Percentiles rank a stretch among this genome's conserved stretches.
These are phyloP conservation scores for Macropus fuliginosus DNA, from an alignment of 2,797 vertebrate genomes.

Conservation along the genomic window DNA sequence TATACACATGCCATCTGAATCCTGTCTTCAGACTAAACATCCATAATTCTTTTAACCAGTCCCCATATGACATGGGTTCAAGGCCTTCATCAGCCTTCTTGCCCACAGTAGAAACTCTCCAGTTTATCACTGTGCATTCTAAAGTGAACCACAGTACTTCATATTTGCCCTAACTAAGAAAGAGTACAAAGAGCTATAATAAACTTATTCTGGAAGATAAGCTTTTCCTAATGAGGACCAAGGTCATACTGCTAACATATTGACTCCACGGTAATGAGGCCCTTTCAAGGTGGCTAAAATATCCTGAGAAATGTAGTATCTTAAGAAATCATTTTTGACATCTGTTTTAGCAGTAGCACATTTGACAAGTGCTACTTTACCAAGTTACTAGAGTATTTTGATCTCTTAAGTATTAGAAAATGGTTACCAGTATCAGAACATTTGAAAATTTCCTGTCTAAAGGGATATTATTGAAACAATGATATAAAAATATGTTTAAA, in stretches of 20 bases:
- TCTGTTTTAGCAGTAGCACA: no score
- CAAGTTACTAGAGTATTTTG: constrained; percentile 46
- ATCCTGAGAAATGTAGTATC: constrained; percentile 28
- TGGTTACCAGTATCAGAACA: constrained; percentile 46
- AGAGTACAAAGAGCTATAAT: not conserved
- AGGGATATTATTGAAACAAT: not conserved
- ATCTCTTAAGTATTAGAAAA: constrained; percentile 22
- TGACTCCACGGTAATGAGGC: constrained; percentile 6
- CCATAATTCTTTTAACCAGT: not conserved
- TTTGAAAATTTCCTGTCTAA: constrained; percentile 51
- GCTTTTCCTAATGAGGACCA: not conserved
- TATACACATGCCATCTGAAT: not conserved
- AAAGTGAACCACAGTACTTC: not conserved
- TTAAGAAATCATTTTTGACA: constrained; percentile 51
- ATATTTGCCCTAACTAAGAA: not conserved
- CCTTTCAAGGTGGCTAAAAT: not conserved
- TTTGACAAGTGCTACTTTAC: constrained; percentile 41
- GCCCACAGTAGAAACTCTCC: not conserved
- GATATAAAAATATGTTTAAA: constrained; percentile 47
- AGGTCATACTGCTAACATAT: not conserved
- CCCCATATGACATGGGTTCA: not conserved
- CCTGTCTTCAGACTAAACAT: not conserved
- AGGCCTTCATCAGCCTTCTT: not conserved
- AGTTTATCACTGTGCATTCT: not conserved
- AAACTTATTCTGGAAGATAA: not conserved